Conservation (phyloP, 2,113 vertebrate genomes). For the Hymenochirus boettgeri region DNA sequence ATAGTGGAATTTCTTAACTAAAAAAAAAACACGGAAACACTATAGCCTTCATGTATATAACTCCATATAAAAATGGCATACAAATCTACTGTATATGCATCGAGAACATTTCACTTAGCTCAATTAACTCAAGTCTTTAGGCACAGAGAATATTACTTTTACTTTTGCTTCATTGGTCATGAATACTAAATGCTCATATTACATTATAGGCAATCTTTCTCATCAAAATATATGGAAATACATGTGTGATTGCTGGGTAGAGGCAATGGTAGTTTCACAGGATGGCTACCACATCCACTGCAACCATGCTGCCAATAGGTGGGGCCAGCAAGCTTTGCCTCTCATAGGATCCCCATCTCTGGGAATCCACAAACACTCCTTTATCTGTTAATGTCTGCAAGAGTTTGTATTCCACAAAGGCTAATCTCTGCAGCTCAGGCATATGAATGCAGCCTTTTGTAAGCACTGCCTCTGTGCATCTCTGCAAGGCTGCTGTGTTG, state of each 20-base stretch:
- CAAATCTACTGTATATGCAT: no score
- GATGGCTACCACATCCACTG: slow-evolving; percentile 33
- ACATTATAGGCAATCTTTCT: no score
- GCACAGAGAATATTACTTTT: no score
- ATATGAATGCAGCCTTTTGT: slow-evolving; percentile 43
- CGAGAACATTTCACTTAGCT: no score
- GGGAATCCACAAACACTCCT: slow-evolving; percentile 30
- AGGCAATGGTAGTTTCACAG: slow-evolving; percentile 52
- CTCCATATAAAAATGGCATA: no score
- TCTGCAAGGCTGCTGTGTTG: slow-evolving; percentile 6
- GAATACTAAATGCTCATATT: no score
- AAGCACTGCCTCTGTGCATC: slow-evolving; percentile 9
- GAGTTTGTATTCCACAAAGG: slow-evolving; percentile 38
- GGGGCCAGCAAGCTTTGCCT: slow-evolving; percentile 46
- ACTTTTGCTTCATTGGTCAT: no score
- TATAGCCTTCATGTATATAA: no score
- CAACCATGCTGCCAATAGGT: slow-evolving; percentile 47
- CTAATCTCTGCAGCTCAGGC: slow-evolving; percentile 30
- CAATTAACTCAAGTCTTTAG: no score
- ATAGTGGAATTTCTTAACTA: no score
- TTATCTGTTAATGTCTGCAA: slow-evolving; percentile 31
- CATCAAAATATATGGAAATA: no score
- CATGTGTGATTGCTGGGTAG: slow-evolving; percentile 19
- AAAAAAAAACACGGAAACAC: no score
- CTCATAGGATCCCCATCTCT: slow-evolving; percentile 25